Base-by-base conservation (phyloP, 2,113 vertebrate species). In the Pituophis catenifer region DNA sequence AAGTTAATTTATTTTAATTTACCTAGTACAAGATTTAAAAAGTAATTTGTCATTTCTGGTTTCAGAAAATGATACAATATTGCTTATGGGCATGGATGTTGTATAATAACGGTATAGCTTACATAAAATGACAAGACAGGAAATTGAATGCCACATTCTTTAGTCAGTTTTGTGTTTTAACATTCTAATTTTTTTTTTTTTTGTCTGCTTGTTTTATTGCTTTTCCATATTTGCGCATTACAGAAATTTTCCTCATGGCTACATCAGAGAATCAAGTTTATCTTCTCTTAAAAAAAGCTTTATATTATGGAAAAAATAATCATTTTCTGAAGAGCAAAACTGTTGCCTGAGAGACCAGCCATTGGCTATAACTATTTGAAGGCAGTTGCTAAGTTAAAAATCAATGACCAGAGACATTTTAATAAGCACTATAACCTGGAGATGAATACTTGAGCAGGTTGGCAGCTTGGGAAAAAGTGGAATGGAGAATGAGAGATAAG, bases 1-100 rank as follows among this genome's bases (percentile, higher is more conserved):
- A 97, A 97, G 75, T 95, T 97, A 97, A 97, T 97, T 97, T 96
- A 94, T 94, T 97, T 97, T 96, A 96, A 97, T 97, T 97, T 94
- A 96, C 89, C 86, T 95, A 97, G 70, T 93, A 94, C 89, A 97
- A 97, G 88, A 93, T 95, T 96, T 65, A 96, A 96, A 97, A 97
- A 93, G 93, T 96, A 96, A 97, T 97, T 97, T 97, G 95, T 97
- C 96, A 96, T 95, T 97, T 97, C 95, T 97, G 95, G 95, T 95
- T 97, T 95, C 86, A 95, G 94, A 95, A 96, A 95, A 95, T 94
- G 93, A 93, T 70, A 91, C 94, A 94, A 96, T 96, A 96, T 29
- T 96, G 92, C 96, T 98, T 97, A 97, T 87, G 88, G 96, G 94
- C 93, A 97, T 86, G 91, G 93, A 29, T 88, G 95, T 93, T 94